Evolutionary conservation across 2,888 invertebrate species (phyloP), one percentile per base, ranked within the genome.

Genomic region (Nemotelus nigrinus): DNA sequence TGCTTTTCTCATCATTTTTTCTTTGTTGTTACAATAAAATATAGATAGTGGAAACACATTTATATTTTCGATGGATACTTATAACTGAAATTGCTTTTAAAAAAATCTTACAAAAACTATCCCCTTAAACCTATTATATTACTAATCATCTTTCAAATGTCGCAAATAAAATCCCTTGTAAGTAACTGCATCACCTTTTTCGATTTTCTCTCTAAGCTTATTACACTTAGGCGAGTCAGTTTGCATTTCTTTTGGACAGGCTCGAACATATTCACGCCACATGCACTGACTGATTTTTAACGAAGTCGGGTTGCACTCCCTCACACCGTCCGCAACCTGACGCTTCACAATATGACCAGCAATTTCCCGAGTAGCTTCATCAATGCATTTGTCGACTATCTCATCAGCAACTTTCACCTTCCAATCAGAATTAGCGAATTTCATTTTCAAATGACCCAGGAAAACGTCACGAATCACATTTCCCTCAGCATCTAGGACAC

Each of bases 181-280:
- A 0, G 57, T 47, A 45, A 57, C 50, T 7, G 65, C 80, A 68
- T 82, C 81, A 41, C 80, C 81, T 44, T 81, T 80, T 6, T 77
- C 75, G 53, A 82, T 77, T 58, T 81, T 80, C n/a, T 82, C 82
- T 2, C 82, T 79, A 6, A 83, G 80, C 75, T 82, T 82, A 45
- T 81, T 81, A 41, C 84, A 84, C 44, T 81, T 81, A 1, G 77
- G 76, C n/a, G 78, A 79, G 44, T 82, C 78, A 3, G 81, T 65
- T 70, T 81, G 83, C 48, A 81, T 75, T 0, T 84, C 83, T 41
- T 79, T 81, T 10, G 83, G 83, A 43, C 83, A 84, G 2, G 81
- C 81, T 10, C 78, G 79, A 2, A 81, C 78, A 47, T 81, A 81
- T 79, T 83, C 81, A 68, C 79, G 80, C 82, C 82, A 82, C 10